Percentiles rank a stretch among this genome's conserved stretches.
Conservation (phyloP, 2,113 vertebrate species). For the Butorides virescens region DNA sequence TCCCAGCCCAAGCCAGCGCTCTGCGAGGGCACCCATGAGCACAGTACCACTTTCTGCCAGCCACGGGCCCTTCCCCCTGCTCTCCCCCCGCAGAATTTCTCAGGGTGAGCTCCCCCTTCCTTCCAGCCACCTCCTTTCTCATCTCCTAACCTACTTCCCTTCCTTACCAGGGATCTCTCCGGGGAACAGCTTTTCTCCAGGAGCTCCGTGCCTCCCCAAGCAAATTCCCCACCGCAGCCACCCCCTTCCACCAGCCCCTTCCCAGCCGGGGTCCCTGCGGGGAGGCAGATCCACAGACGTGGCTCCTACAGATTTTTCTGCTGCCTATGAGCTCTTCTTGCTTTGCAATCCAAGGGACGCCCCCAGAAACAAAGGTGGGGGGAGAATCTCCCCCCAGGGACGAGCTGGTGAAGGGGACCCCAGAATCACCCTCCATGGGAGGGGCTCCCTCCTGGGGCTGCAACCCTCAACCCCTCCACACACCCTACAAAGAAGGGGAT, state of each 20-base stretch:
- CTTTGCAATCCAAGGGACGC: too few relatives aligned
- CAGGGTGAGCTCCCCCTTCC: background rate
- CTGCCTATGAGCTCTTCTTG: background rate
- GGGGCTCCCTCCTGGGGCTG: background rate
- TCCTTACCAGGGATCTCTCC: background rate
- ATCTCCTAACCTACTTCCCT: background rate
- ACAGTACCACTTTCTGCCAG: background rate
- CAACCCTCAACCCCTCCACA: background rate
- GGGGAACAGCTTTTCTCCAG: background rate
- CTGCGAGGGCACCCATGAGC: background rate
- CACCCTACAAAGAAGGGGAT: background rate
- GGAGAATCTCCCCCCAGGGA: background rate
- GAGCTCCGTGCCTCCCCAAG: too few relatives aligned
- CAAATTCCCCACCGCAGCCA: fast-evolving
- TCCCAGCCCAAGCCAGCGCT: background rate
- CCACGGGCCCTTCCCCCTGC: too few relatives aligned
- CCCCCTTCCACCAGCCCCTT: background rate
- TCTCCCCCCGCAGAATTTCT: too few relatives aligned
- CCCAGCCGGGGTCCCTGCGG: fast-evolving
- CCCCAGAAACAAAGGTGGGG: background rate
- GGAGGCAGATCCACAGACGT: background rate
- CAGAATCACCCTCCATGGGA: too few relatives aligned
- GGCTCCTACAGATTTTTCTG: background rate
- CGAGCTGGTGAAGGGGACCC: background rate
- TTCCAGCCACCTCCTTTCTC: background rate